Base-by-base conservation (phyloP, 2,113 vertebrate genomes). In the Amblyornis subalaris region DNA sequence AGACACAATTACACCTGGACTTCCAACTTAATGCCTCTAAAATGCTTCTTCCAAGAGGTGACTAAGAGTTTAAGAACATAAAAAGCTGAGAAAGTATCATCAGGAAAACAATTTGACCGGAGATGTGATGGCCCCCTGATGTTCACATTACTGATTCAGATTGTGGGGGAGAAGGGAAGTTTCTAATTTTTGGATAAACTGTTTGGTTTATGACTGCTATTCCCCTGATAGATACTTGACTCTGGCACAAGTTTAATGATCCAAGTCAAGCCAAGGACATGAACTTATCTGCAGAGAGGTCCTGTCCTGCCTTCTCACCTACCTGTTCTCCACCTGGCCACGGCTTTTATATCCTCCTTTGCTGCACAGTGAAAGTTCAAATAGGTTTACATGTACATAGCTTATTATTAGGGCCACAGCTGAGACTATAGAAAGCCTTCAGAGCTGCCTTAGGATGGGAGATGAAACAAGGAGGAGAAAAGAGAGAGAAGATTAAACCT, bases 41-140 rank as follows among this genome's bases (percentile, higher is more conserved):
- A 97, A 95, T 57, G 55, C 15, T 74, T 88, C 72, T 86, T 94
- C 64, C 29, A 81, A 94, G 53, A 82, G 85, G 88, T 93, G 75
- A 91, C 92, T 86, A 90, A 96, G 53, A 89, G 85, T 95, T 94
- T 91, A 90, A 93, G 73, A 91, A 88, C 74, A 89, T 87, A 94
- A 96, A 96, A 85, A 14, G 18, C 61, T 92, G 83, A 90, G 54
- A 81, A 94, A 93, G 44, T 93, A 58, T 64, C 60, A 67, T 87
- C 92, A 85, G 48, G n/a, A 93, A 96, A 95, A 50, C 62, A 91
- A 86, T 95, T 55, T 95, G 91, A 71, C 80, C 40, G 5, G 70
- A 80, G 64, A 69, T 48, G 5, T 64, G 45, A 83, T 74, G 40
- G 58, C 13, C 38, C 79, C 78, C 72, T 88, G 55, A 51, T 75